Evolutionary conservation across 2,888 invertebrate species (phyloP), one percentile per base, ranked within the genome.

Genomic region (Lordiphosa andalusiaca): DNA sequence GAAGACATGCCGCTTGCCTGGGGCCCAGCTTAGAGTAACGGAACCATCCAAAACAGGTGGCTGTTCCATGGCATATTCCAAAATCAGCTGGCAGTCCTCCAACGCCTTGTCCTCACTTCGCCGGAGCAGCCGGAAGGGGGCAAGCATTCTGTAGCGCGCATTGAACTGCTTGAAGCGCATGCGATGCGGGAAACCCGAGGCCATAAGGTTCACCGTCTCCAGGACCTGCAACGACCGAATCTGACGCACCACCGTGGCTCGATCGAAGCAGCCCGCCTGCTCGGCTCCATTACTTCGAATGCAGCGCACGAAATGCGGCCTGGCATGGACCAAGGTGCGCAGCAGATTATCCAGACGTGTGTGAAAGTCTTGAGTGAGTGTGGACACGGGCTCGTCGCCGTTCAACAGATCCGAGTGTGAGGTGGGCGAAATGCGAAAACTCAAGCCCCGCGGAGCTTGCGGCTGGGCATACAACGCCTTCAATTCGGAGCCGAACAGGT

Each of bases 151-250:
- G 90, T 98, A 98, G 25, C 97, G 92, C 1, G 93, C 92, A 87
- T 95, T 95, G 90, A 98, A 98, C 36, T 96, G 96, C 88, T 96
- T 97, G 90, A 97, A 98, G 21, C 97, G 92, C 96, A 98, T 96
- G 76, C 97, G 92, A 89, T 98, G 98, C 23, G 98, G 98, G 90
- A 95, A 97, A 6, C 97, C 97, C 84, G 95, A 95, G 10, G 97
- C 96, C 97, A 98, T 98, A 62, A 98, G 91, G 89, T 97, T 97
- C 13, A 97, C 96, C 39, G 98, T 98, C 90, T 98, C 98, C 51
- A 98, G 90, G n/a, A 97, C 94, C 89, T 95, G 95, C 50, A 98
- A 91, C 0, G 97, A 96, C 42, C 97, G 92, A 64, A 98, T 95
- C 91, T 98, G 98, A 48, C 94, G 92, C 81, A 96, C 95, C 23